These are phyloP conservation scores for Umimayanthus chanpuru DNA, from an alignment of 92 coral and sea anemone species.

Conservation along the genomic window DNA sequence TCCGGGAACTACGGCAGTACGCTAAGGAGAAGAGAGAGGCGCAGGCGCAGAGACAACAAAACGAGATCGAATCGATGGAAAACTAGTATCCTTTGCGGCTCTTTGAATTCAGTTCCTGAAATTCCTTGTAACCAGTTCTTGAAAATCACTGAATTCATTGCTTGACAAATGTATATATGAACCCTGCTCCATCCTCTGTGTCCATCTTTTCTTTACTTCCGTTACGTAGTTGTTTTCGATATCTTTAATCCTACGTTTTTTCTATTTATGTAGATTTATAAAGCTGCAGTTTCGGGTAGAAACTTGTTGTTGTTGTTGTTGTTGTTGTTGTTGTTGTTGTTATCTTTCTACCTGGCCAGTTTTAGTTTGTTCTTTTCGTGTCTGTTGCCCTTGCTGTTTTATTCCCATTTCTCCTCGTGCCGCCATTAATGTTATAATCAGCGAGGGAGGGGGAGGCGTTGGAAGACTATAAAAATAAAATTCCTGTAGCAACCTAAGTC, in stretches of 20 bases:
- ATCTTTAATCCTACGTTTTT: too few species aligned
- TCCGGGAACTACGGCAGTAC: constrained; percentile 85
- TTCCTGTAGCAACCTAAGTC: too few species aligned
- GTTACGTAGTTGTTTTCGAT: neutral
- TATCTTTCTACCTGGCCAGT: neutral
- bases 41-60: constrained; percentile 80
- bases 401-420: too few species aligned
- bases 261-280: too few species aligned
- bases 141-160: neutral
- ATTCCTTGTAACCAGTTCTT: too few species aligned
- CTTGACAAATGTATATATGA: too few species aligned
- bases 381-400: neutral
- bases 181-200: neutral
- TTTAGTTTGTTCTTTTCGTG: neutral
- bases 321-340: neutral
- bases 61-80: constrained; percentile 92
- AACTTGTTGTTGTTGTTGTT: neutral
- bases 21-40: constrained; percentile 91
- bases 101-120: too few species aligned
- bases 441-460: too few species aligned
- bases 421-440: too few species aligned
- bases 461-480: too few species aligned
- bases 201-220: neutral
- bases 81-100: constrained; percentile 89
- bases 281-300: neutral